Evolutionary conservation across 2,113 vertebrate genomes (phyloP).

Genomic region (Todiramphus saurophagus): DNA sequence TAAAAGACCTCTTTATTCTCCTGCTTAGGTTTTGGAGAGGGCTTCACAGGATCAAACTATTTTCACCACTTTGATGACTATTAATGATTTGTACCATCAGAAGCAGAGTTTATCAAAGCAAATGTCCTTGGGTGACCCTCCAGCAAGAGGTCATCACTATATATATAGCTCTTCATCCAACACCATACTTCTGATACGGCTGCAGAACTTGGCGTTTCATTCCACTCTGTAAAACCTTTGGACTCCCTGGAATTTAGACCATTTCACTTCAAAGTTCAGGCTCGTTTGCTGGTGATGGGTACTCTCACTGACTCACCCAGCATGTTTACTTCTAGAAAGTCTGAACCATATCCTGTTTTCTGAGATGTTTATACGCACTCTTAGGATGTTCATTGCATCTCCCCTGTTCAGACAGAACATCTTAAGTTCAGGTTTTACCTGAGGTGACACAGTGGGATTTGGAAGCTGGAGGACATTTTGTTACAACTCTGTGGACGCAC

Average conservation of each 20-base stretch:
- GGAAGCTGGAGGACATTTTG: neutral
- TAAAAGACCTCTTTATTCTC: constrained; percentile 21
- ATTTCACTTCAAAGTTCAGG: constrained; percentile 11
- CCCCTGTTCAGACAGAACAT: neutral
- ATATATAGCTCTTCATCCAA: neutral
- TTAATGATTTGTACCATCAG: neutral
- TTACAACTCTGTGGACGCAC: neutral
- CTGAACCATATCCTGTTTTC: constrained; percentile 21
- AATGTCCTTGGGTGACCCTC: constrained; percentile 11
- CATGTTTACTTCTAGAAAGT: neutral
- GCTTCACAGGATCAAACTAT: neutral
- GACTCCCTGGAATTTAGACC: constrained; percentile 5
- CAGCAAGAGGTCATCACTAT: neutral
- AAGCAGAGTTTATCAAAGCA: neutral
- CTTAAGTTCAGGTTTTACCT: neutral
- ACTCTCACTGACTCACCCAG: neutral
- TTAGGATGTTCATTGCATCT: neutral
- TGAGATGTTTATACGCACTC: neutral
- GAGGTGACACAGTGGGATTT: neutral
- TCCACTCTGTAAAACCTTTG: neutral
- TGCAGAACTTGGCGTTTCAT: neutral
- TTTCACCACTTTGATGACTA: neutral
- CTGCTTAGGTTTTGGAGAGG: neutral
- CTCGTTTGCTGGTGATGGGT: neutral
- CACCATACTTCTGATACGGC: neutral